A percentile compares a stretch with the other conserved stretches of the same genome.
Conservation (phyloP, 2,888 invertebrate genomes). For the Ectemnius continuus region DNA sequence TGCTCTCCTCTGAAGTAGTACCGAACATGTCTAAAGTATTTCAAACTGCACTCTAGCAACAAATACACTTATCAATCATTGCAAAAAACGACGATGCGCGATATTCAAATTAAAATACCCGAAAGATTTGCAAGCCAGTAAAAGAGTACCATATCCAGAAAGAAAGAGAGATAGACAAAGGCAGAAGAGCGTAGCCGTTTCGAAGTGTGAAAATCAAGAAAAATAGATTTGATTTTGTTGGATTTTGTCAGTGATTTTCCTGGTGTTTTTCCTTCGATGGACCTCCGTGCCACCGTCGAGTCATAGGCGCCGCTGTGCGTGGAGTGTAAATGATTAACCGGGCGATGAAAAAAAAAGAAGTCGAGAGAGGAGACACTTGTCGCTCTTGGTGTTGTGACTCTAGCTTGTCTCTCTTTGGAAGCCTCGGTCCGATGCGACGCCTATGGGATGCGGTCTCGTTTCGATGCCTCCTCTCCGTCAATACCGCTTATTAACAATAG, state of each 20-base stretch:
- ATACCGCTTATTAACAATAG: constrained; percentile 48
- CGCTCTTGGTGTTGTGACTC: background rate
- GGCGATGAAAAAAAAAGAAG: background rate
- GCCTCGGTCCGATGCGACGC: constrained; percentile 39
- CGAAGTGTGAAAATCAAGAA: constrained; percentile 31
- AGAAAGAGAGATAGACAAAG: background rate
- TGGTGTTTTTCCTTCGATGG: constrained; percentile 24
- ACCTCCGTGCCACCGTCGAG: constrained; percentile 42
- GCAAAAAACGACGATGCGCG: too few species aligned
- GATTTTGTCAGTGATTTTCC: background rate
- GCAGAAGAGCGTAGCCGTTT: constrained; percentile 27
- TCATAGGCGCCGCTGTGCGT: constrained; percentile 50
- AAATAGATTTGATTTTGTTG: constrained; percentile 40
- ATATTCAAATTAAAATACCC: too few species aligned
- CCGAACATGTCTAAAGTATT: too few species aligned
- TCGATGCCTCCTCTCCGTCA: constrained; percentile 45
- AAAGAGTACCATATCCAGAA: background rate
- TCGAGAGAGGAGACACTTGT: too few species aligned
- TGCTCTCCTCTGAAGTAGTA: too few species aligned
- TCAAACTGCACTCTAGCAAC: too few species aligned
- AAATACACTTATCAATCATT: too few species aligned
- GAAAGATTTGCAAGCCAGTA: background rate
- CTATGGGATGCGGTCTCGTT: constrained; percentile 45
- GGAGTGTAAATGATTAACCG: background rate
- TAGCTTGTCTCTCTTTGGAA: background rate